Base-by-base conservation (phyloP, 1,140 invertebrate species). In the Drosophila watanabei region DNA sequence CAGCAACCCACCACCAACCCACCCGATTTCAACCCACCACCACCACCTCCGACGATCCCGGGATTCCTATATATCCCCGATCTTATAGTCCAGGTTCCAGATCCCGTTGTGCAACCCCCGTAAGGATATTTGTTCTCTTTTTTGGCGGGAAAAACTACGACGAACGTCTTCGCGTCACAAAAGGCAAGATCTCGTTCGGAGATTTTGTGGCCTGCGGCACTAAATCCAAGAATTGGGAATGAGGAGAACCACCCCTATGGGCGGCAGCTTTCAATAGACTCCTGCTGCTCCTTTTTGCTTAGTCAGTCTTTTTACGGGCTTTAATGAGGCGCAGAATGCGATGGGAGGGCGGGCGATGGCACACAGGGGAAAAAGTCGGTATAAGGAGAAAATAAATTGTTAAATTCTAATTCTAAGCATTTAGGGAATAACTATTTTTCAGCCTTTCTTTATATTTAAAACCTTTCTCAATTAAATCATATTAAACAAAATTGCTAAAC, bases 61-160 rank as follows among this genome's bases (percentile, higher is more conserved):
- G 37, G 46, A 77, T 59, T 48, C 39, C 37, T 49, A 30, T 49
- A 41, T n/a, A 58, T 30, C 6, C 56, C 16, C 20, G 35, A 28
- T 41, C 57, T 28, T 24, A 56, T 16, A 16, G 24, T 16, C 45
- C 43, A 57, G 30, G 13, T 33, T 20, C 30, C 45, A 51, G 64
- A 58, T 60, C 78, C 70, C 51, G 77, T 59, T 72, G 69, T 60
- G 82, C 88, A 91, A 91, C 89, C 89, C 89, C 89, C 89, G 69
- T 71, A 60, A 89, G 5, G 5, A 39, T 28, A 18, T 18, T 39
- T n/a, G 20, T 39, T 33, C 5, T 45, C 20, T 92, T 91, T 92
- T 91, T 89, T 92, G 89, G 89, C 89, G 89, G 89, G 89, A 91
- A 91, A 56, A 71, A 72, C 63, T 45, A 30, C 62, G 49, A 2